Conservation (phyloP, 2,888 invertebrate species). For the Graphium colonna region DNA sequence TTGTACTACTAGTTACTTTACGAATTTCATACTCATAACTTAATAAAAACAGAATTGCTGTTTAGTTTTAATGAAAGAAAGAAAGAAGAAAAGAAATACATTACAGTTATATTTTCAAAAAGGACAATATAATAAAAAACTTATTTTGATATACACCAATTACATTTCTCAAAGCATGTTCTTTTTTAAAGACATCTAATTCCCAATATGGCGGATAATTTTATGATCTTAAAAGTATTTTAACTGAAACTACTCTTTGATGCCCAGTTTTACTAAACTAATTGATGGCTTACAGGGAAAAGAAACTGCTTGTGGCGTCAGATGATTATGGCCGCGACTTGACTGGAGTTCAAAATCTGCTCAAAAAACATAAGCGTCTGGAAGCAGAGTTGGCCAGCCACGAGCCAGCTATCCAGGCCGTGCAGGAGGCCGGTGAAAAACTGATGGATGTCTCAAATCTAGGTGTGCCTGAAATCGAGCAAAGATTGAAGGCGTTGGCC, state of each 20-base stretch:
- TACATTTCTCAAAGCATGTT: too few species aligned
- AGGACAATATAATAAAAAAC: too few species aligned
- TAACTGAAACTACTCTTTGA: not conserved
- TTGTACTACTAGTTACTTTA: too few species aligned
- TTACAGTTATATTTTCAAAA: not conserved
- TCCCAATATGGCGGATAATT: too few species aligned
- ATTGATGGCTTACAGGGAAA: conserved; percentile 83
- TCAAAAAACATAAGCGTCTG: conserved; percentile 99
- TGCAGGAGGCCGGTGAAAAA: conserved; percentile 90
- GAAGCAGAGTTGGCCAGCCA: conserved; percentile 98
- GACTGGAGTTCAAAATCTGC: conserved; percentile 98
- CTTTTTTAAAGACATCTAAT: too few species aligned
- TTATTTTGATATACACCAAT: too few species aligned
- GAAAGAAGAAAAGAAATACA: too few species aligned
- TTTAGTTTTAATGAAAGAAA: too few species aligned
- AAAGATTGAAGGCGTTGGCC: conserved; percentile 86
- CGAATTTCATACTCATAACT: too few species aligned
- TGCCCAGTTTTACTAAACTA: not conserved
- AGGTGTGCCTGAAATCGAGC: conserved; percentile 95
- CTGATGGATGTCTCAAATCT: conserved; percentile 96
- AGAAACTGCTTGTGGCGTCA: conserved; percentile 97
- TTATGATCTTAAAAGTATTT: too few species aligned
- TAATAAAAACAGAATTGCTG: too few species aligned
- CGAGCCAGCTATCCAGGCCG: conserved; percentile 96
- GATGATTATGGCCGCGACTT: conserved; percentile 99